Percentiles rank a stretch among this genome's conserved stretches.
Evolutionary conservation across 2,888 invertebrate species (phyloP).

Genomic region (Tetranychus piercei): DNA sequence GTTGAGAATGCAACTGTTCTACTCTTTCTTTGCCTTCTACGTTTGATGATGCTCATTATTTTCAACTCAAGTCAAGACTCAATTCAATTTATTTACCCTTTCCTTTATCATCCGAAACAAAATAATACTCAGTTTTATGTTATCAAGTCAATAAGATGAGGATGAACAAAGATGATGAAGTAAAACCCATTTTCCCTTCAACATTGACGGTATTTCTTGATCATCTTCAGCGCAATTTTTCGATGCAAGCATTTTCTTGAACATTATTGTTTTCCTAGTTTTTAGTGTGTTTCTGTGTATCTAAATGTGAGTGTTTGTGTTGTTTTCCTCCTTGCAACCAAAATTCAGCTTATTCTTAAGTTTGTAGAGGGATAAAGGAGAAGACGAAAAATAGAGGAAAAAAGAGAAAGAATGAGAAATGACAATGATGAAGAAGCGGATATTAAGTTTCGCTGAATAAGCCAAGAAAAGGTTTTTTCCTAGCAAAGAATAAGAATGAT

Average conservation of each 20-base stretch:
- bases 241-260: background rate
- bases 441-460: constrained; percentile 1
- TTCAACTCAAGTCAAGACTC: background rate
- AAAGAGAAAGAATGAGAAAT: background rate
- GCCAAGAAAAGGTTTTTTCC: background rate
- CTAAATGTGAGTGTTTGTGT: background rate
- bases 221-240: background rate
- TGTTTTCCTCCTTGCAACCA: background rate
- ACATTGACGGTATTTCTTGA: background rate
- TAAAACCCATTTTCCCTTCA: background rate
- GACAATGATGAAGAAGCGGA: constrained; percentile 1
- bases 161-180: background rate
- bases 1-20: background rate
- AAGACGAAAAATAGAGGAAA: background rate
- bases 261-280: background rate
- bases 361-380: background rate
- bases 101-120: background rate
- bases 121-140: background rate
- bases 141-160: background rate
- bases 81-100: background rate
- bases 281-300: background rate
- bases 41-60: background rate
- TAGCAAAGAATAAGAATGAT: background rate
- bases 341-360: background rate
- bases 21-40: background rate